Evolutionary conservation across 2,113 vertebrate genomes (phyloP).

Genomic region (Leucosticte australis): DNA sequence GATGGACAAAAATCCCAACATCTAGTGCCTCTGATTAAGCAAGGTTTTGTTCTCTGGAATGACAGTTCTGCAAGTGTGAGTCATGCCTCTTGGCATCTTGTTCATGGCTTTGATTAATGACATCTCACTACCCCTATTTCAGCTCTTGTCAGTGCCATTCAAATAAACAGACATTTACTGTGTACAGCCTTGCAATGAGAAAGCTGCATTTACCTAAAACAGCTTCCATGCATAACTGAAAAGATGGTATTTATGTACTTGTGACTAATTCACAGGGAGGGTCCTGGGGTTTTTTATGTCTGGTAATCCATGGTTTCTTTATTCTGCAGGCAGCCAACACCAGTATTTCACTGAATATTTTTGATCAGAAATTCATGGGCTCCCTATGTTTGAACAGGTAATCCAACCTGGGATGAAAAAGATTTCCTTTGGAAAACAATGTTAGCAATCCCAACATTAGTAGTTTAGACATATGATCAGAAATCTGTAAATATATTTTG

Average conservation of each 20-base stretch:
- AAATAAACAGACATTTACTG: not conserved
- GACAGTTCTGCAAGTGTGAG: not conserved
- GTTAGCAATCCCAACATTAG: not conserved
- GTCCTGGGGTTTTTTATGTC: not conserved
- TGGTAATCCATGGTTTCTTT: slow-evolving; percentile 3
- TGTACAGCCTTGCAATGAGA: not conserved
- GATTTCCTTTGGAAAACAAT: not conserved
- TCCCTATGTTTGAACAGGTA: slow-evolving; percentile 77
- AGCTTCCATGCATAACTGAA: not conserved
- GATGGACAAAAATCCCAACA: not conserved
- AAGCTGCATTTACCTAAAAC: not conserved
- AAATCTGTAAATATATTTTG: not conserved
- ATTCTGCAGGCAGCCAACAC: slow-evolving; percentile 65
- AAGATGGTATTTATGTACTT: not conserved
- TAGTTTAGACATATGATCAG: not conserved
- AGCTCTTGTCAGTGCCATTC: not conserved
- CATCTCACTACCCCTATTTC: not conserved
- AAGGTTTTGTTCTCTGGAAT: not conserved
- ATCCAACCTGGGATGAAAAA: not conserved
- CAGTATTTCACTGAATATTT: slow-evolving; percentile 65
- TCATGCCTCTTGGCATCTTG: not conserved
- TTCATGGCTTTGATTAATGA: not conserved
- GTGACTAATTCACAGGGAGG: not conserved
- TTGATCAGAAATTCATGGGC: slow-evolving; percentile 71
- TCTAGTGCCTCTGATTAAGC: not conserved